phyloP scores from a whole-genome alignment of 2,113 vertebrate genomes.

The Micronycteris hirsuta region DNA sequence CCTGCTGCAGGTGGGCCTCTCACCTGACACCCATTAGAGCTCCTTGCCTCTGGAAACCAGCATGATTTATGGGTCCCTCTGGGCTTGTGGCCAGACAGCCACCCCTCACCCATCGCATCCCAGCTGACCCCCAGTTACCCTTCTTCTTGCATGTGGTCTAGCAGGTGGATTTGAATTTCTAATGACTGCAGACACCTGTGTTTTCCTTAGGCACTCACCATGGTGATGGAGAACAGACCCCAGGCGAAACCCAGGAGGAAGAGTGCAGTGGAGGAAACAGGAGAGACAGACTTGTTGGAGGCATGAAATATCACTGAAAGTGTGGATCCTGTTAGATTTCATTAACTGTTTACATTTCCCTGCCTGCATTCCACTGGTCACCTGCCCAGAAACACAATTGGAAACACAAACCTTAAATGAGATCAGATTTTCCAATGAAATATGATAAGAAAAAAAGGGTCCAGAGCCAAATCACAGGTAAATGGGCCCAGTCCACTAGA shows the following conservation, averaged over 20 bases:
- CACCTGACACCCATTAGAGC: conserved; percentile 44
- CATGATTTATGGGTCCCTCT: conserved; percentile 31
- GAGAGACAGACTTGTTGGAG: conserved; percentile 49
- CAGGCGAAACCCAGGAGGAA: background rate
- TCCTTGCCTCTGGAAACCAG: background rate
- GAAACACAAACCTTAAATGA: conserved; percentile 62
- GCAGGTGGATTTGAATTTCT: conserved; percentile 70
- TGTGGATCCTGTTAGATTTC: conserved; percentile 36
- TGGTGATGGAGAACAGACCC: conserved; percentile 64
- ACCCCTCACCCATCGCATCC: background rate
- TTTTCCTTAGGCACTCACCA: conserved; percentile 50
- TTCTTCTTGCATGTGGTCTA: conserved; percentile 10
- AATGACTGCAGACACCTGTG: conserved; percentile 53
- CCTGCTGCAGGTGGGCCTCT: conserved; percentile 30
- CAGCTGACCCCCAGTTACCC: background rate
- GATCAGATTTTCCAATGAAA: conserved; percentile 66
- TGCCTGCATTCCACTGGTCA: conserved; percentile 66
- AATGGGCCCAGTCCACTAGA: conserved; percentile 1
- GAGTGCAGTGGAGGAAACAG: conserved; percentile 23
- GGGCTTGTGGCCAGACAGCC: conserved; percentile 21
- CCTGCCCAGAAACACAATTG: conserved; percentile 61
- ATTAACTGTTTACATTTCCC: conserved; percentile 64
- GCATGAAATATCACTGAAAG: conserved; percentile 30
- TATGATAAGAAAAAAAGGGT: conserved; percentile 20
- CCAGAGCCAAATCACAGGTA: conserved; percentile 53